Evolutionary conservation across 2,113 vertebrate genomes (phyloP), one percentile per base, ranked within the genome.

Genomic region (Mustelus asterias): DNA sequence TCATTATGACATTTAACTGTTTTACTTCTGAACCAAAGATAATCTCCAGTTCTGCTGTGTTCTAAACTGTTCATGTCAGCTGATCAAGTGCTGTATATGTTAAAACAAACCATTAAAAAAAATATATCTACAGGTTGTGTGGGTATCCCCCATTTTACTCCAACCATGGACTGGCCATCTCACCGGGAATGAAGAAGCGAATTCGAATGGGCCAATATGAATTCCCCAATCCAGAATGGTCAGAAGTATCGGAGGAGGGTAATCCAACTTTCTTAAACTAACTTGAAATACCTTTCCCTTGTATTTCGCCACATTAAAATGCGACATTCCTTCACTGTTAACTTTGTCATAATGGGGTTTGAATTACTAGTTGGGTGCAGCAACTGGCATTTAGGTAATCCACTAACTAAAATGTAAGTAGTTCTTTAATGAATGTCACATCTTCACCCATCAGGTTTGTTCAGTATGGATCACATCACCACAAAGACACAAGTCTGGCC

Each of bases 71-170:
- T 44, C 48, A 48, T 54, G 44, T 29, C 13, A 22, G 41, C 26
- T 88, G 85, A 6, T 60, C 78, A 54, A 58, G 24, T 29, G 10
- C 86, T 37, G 58, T 67, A 14, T 67, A 67, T 33, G 6, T 76
- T 76, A 37, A 60, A n/a, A 6, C 14, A 18, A 20, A n/a, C 33
- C 89, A 33, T 63, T 60, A 54, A 54, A 54, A 54, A 54, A 54
- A 3, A 54, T 96, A 41, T 95, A 93, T 90, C 83, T 0, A 0
- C 97, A 99, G 99, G 97, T 97, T 99, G 72, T 99, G 99, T 65
- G 99, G 99, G 1, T 99, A 99, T 96, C 99, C 99, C 60, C 99
- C 99, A 0, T 99, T 99, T 97, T 99, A 99, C 97, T 99, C 99
- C 89, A 99, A 99, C 97, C 99, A 99, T 0, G 99, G 99, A 92